These are phyloP conservation scores for Campylomormyrus tamandua DNA, from an alignment of 2,113 vertebrate genomes.

Conservation along the genomic window DNA sequence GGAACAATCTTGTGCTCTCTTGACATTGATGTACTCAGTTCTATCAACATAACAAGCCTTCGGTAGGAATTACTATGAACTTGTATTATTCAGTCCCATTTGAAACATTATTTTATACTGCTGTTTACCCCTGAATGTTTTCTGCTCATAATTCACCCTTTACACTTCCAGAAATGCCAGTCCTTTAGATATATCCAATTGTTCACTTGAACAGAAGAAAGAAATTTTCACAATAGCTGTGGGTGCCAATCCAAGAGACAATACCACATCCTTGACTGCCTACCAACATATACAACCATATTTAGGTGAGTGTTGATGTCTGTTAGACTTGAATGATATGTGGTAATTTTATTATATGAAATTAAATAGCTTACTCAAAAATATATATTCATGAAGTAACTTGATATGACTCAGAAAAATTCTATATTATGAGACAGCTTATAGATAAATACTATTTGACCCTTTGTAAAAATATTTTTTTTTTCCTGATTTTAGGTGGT, in stretches of 20 bases:
- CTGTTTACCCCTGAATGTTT: background rate
- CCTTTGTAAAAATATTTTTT: background rate
- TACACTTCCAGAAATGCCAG: constrained; percentile 43
- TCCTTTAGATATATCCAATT: constrained; percentile 47
- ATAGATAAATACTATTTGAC: background rate
- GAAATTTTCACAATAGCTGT: constrained; percentile 58
- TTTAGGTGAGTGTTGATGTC: constrained; percentile 51
- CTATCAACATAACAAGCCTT: constrained; percentile 45
- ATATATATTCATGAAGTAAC: background rate
- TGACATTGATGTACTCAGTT: constrained; percentile 29
- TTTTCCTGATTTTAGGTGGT: constrained; percentile 11
- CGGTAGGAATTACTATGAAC: constrained; percentile 53
- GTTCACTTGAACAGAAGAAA: constrained; percentile 48
- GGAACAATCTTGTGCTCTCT: constrained; percentile 62
- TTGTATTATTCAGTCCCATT: background rate
- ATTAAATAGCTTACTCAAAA: background rate
- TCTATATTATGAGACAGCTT: background rate
- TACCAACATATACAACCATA: constrained; percentile 54
- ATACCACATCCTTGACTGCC: constrained; percentile 5
- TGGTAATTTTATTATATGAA: background rate
- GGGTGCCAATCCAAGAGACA: constrained; percentile 39
- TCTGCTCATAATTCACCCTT: background rate
- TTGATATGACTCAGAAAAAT: background rate
- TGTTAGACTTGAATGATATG: background rate
- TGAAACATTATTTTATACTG: background rate